These are phyloP conservation scores for Lasioglossum lativentre DNA, from an alignment of 2,888 invertebrate genomes.

Conservation along the genomic window DNA sequence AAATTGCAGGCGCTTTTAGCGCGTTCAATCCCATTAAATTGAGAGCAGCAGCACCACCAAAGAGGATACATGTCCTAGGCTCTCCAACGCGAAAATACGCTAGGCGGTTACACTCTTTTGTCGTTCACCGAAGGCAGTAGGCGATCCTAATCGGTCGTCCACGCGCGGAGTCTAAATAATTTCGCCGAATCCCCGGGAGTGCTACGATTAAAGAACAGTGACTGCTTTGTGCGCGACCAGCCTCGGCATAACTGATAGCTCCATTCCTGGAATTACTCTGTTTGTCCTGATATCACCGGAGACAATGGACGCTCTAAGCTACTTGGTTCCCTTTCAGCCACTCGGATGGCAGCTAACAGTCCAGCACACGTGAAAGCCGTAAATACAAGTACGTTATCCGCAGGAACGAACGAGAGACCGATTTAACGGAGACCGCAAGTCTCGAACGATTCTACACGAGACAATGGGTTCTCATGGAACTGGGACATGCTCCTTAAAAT, in stretches of 20 bases:
- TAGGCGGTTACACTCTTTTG: not conserved
- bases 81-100: conserved; percentile 15
- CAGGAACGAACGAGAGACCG: not conserved
- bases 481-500: conserved; percentile 1
- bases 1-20: conserved; percentile 43
- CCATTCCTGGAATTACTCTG: not conserved
- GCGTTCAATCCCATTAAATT: conserved; percentile 29
- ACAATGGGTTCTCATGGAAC: not conserved
- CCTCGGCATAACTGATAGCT: conserved; percentile 2
- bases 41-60: not conserved
- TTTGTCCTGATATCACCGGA: not conserved
- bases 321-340: not conserved
- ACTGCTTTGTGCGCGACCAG: not conserved
- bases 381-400: conserved; percentile 5
- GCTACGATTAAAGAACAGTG: not conserved
- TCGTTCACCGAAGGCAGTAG: not conserved
- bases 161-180: conserved; percentile 3
- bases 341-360: not conserved
- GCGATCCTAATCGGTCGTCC: conserved; percentile 36
- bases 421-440: not conserved
- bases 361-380: conserved; percentile 9
- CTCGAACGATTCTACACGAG: not conserved
- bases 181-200: not conserved
- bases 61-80: conserved; percentile 22
- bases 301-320: conserved; percentile 8